phyloP scores from a whole-genome alignment of 2,113 vertebrate species.

The Monarcha castaneiventris region DNA sequence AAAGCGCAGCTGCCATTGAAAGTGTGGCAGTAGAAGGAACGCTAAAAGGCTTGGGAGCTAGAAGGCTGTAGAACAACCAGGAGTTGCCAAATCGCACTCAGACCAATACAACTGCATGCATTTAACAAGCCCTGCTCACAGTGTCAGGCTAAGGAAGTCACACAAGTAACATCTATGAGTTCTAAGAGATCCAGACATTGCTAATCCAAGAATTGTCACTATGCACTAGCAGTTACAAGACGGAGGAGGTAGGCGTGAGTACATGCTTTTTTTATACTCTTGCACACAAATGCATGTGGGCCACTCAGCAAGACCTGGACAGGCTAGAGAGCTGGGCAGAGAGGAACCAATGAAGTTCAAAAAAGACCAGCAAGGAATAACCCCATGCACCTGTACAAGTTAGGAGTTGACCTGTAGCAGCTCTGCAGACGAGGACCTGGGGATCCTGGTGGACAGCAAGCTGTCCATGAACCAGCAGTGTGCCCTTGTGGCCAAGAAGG shows the following conservation, averaged over 20 bases:
- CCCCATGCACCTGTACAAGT: background rate
- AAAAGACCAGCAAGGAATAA: background rate
- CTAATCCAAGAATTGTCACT: background rate
- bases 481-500: background rate
- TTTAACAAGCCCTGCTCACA: background rate
- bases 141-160: background rate
- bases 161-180: background rate
- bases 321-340: background rate
- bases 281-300: background rate
- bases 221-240: background rate
- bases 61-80: background rate
- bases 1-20: background rate
- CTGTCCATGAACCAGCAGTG: background rate
- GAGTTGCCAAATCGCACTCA: background rate
- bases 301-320: background rate
- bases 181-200: background rate
- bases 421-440: background rate
- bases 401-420: background rate
- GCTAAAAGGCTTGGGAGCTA: background rate
- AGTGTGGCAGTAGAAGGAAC: background rate
- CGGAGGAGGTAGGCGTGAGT: rapidly evolving
- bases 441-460: background rate
- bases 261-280: background rate
- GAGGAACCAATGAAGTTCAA: background rate
- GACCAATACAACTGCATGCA: background rate